phyloP scores from a whole-genome alignment of 2,888 invertebrate species.

The Zonitis immaculata region DNA sequence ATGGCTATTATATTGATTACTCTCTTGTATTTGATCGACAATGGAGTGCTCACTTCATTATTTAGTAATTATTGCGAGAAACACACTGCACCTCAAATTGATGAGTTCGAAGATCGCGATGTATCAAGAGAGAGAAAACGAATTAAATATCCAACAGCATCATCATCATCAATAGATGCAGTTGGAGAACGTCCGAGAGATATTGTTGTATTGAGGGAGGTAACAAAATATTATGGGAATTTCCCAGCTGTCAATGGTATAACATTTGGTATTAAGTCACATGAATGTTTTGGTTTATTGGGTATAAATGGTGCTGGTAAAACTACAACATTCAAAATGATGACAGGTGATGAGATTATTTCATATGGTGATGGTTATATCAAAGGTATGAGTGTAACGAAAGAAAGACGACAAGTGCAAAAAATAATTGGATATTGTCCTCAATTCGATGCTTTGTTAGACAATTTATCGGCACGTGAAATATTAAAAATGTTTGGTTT shows the following conservation, averaged over 20 bases:
- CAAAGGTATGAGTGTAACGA: constrained; percentile 43
- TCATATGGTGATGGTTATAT: constrained; percentile 69
- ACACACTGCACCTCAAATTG: too few species aligned
- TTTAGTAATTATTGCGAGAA: too few species aligned
- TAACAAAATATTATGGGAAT: constrained; percentile 68
- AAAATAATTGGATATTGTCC: constrained; percentile 56
- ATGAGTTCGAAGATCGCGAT: too few species aligned
- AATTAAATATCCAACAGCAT: constrained; percentile 49
- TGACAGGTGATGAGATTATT: constrained; percentile 76
- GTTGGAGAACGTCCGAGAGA: constrained; percentile 45
- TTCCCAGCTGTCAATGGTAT: constrained; percentile 73
- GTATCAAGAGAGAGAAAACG: constrained; percentile 53
- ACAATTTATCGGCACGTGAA: constrained; percentile 54
- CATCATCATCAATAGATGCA: constrained; percentile 44
- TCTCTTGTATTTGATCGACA: too few species aligned
- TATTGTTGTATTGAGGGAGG: constrained; percentile 58
- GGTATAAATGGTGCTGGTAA: constrained; percentile 87
- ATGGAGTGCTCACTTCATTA: too few species aligned
- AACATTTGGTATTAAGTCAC: constrained; percentile 59
- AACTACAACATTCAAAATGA: constrained; percentile 84
- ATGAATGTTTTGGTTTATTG: constrained; percentile 77
- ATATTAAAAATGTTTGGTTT: constrained; percentile 53
- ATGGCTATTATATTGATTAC: too few species aligned
- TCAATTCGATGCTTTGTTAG: constrained; percentile 55
- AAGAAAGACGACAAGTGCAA: constrained; percentile 56